Conservation (phyloP, 1,140 invertebrate genomes). For the Euborellia annulipes region DNA sequence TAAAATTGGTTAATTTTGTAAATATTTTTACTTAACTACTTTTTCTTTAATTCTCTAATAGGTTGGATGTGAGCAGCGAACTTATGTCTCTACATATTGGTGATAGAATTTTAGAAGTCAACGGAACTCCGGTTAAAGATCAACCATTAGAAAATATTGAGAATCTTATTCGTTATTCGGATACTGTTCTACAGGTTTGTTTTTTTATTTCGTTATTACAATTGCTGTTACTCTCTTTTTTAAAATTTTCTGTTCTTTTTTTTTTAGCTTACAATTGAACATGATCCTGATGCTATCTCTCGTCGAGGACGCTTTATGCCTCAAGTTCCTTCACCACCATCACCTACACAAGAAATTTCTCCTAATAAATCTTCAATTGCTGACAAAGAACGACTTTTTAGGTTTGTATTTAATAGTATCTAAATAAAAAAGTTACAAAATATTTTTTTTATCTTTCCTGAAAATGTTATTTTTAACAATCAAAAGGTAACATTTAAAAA, state of each 20-base stretch:
- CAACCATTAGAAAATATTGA: slow-evolving; percentile 60
- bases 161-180: slow-evolving; percentile 52
- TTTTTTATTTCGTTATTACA: slow-evolving; percentile 1
- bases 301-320: slow-evolving; percentile 27
- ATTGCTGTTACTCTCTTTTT: not conserved
- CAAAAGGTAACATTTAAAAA: too few species aligned
- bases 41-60: slow-evolving; percentile 25
- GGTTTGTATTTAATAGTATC: slow-evolving; percentile 2
- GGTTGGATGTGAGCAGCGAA: slow-evolving; percentile 64
- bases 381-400: slow-evolving; percentile 44
- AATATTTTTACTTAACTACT: too few species aligned
- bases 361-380: slow-evolving; percentile 13
- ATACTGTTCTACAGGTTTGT: slow-evolving; percentile 53
- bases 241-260: slow-evolving; percentile 5
- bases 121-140: slow-evolving; percentile 71
- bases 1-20: too few species aligned
- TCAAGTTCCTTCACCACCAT: slow-evolving; percentile 9
- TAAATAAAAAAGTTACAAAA: too few species aligned
- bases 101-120: slow-evolving; percentile 81
- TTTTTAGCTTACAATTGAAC: slow-evolving; percentile 66
- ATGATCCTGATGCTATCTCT: slow-evolving; percentile 61
- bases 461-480: too few species aligned
- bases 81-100: slow-evolving; percentile 75
- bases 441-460: too few species aligned
- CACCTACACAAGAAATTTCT: not conserved